Base-by-base conservation (phyloP, 92 coral and sea anemone species). In the Zoanthus gigantus region DNA sequence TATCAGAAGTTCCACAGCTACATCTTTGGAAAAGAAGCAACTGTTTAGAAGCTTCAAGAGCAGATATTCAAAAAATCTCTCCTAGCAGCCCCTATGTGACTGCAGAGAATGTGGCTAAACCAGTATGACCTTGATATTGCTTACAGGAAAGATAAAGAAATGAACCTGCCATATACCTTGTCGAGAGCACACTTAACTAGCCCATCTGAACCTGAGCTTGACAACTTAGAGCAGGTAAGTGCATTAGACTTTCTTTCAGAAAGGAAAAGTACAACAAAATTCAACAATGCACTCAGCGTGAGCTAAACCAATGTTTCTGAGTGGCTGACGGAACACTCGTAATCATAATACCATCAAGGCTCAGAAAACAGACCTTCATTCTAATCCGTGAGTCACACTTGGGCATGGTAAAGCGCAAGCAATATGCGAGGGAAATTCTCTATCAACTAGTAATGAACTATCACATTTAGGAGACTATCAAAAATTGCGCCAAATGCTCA, bases 31-130 rank as follows among this genome's bases (percentile, higher is more conserved):
- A 4, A 50, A 11, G 56, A 50, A 50, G 56, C 12, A 50, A 50
- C 56, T 50, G 9, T 50, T 50, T 11, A 50, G 7, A 50, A 50
- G 56, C 12, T 7, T 50, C 56, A 0, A 11, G 56, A 1, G 56
- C 8, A 50, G 56, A 50, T 50, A 50, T 50, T 50, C 9, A 50
- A 50, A 50, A 3, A 50, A 7, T 18, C 66, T 58, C 66, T 58
- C 66, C 66, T 58, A 15, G 54, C 87, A 76, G 93, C 91, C 48
- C 80, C 93, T 61, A 54, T 76, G 88, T 78, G 85, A 53, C 88
- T 82, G 42, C 88, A 91, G 74, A 68, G 93, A 68, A 91, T 87
- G 93, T 68, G 73, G 76, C 80, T 91, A 50, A 87, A 61, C 80
- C 68, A 79, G 88, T 91, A 87, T 68, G 92, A 84, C 72, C 78